Base-by-base conservation (phyloP, 2,797 vertebrate species). In the Sebastes kiyomatsui region DNA sequence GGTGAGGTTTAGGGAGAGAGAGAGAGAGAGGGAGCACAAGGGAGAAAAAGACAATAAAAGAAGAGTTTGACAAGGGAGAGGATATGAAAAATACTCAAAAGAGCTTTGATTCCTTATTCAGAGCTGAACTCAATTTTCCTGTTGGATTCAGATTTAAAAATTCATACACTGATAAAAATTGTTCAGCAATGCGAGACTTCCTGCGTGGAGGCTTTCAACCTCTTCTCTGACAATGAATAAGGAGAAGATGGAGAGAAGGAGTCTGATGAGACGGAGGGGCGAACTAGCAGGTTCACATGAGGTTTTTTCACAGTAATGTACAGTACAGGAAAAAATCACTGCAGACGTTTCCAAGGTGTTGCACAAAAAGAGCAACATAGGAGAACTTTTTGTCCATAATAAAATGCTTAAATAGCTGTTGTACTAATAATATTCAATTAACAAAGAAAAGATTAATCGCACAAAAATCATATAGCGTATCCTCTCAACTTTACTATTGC, bases 81-180 rank as follows among this genome's bases (percentile, higher is more conserved):
- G 64, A 75, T 67, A 18, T 71, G 65, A 83, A 83, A 86, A 85
- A 87, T 64, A 73, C 61, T 59, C n/a, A 65, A 77, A 87, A 81
- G 77, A 64, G 79, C 88, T 90, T 88, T 90, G 87, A 91, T 90
- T 89, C 80, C 66, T 81, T 83, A 85, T 89, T 91, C 90, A 82
- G 82, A 66, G 59, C 67, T 81, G 74, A 85, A 88, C 88, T 93
- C 55, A 6, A 87, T 82, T 87, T 79, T 80, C 82, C 79, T 86
- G 71, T 80, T 80, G 87, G 85, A 87, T 84, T 88, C 49, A 46
- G 52, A 79, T 84, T 92, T 75, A 88, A 87, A 89, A 90, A 92
- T 89, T 90, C 86, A 93, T 88, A 65, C 85, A 66, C 2, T 77
- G 90, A 92, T 92, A 88, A 87, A 87, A 88, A 89, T 81, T 88